Evolutionary conservation across 30 jellyfish, hydroid and myxozoan species (phyloP).

Genomic region (Aurelia aurita complex sp. Pacific): DNA sequence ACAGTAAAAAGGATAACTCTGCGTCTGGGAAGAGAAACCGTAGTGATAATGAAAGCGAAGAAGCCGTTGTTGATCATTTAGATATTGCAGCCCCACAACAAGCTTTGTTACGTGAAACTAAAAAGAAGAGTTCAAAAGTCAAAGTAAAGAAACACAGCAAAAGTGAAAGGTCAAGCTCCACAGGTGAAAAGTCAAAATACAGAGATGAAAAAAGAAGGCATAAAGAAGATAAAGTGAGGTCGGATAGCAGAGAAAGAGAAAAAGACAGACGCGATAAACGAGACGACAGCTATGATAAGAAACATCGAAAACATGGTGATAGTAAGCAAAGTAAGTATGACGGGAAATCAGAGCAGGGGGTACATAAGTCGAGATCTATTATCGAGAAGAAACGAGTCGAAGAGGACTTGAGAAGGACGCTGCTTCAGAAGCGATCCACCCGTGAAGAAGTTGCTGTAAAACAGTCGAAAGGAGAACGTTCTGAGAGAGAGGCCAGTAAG

Average conservation of each 20-base stretch:
- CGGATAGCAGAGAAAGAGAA: constrained; percentile 26
- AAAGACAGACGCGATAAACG: constrained; percentile 20
- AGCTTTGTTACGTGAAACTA: constrained; percentile 33
- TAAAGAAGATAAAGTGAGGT: constrained; percentile 12
- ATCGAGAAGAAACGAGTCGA: constrained; percentile 37
- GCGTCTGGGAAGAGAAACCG: constrained; percentile 1
- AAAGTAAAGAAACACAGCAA: constrained; percentile 10
- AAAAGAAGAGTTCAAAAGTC: constrained; percentile 31
- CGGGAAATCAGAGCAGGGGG: constrained; percentile 8
- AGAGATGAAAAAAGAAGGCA: constrained; percentile 9
- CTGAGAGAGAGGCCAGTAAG: constrained; percentile 19
- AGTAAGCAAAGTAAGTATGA: constrained; percentile 6
- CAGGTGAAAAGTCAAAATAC: constrained; percentile 9
- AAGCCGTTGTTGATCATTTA: constrained; percentile 78
- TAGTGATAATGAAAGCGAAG: constrained; percentile 54
- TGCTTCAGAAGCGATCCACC: constrained; percentile 48
- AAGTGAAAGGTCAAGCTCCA: constrained; percentile 13
- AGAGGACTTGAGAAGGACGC: constrained; percentile 62
- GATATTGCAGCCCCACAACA: constrained; percentile 90
- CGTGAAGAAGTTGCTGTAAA: constrained; percentile 5
- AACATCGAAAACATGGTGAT: constrained; percentile 19
- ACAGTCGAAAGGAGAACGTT: not conserved
- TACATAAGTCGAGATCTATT: constrained; percentile 23
- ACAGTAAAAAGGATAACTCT: not conserved
- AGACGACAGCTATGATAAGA: constrained; percentile 35